Conservation (phyloP, 2,888 invertebrate genomes). For the Salticus scenicus region DNA sequence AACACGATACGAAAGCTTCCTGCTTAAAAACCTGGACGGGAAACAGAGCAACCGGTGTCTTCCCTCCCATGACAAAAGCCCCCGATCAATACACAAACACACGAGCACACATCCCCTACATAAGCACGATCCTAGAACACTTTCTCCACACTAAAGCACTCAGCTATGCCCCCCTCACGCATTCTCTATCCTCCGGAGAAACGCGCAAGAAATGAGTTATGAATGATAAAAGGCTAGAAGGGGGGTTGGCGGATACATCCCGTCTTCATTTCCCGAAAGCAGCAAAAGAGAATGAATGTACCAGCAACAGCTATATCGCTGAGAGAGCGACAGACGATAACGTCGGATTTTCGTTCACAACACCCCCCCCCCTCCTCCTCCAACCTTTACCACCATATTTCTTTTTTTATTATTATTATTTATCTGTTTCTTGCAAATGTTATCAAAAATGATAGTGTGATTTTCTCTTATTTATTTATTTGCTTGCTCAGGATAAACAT, state of each 20-base stretch:
- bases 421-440: constrained; percentile 30
- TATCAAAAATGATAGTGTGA: constrained; percentile 53
- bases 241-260: constrained; percentile 53
- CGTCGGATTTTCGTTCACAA: constrained; percentile 27
- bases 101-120: constrained; percentile 13
- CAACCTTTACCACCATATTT: neutral
- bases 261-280: constrained; percentile 51
- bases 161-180: constrained; percentile 26
- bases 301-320: constrained; percentile 40
- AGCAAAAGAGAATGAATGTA: constrained; percentile 9
- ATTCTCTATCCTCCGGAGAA: constrained; percentile 39
- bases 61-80: neutral
- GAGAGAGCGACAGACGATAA: constrained; percentile 58
- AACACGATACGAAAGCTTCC: neutral
- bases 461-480: neutral
- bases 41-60: constrained; percentile 52
- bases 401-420: too few species aligned
- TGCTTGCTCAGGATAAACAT: neutral
- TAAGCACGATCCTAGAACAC: constrained; percentile 9
- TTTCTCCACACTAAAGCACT: constrained; percentile 38
- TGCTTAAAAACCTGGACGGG: neutral
- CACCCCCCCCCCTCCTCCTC: neutral
- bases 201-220: constrained; percentile 64
- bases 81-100: constrained; percentile 46
- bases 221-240: constrained; percentile 60